A percentile compares a stretch with the other conserved stretches of the same genome.
phyloP scores from a whole-genome alignment of 2,113 vertebrate species.

The Prunella fulvescens region DNA sequence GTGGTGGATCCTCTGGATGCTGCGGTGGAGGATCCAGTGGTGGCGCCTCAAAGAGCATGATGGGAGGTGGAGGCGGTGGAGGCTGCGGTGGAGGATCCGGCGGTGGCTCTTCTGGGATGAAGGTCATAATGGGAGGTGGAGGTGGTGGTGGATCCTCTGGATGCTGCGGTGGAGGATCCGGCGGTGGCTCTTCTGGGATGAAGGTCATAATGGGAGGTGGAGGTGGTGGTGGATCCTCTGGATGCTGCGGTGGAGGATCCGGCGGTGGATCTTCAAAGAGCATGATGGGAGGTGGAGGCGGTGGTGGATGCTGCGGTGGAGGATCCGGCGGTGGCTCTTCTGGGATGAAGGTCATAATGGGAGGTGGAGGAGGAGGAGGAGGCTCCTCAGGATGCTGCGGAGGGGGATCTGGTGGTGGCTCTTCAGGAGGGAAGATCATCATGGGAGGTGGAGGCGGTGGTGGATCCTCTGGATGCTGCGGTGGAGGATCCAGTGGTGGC shows the following conservation, averaged over 20 bases:
- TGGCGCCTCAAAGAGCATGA: no score
- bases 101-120: no score
- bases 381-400: background rate
- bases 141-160: no score
- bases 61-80: no score
- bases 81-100: background rate
- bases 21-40: no score
- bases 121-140: no score
- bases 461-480: background rate
- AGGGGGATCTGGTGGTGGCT: background rate
- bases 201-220: background rate
- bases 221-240: rapidly evolving
- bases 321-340: no score
- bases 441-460: background rate
- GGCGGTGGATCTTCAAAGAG: background rate
- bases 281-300: background rate
- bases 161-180: rapidly evolving
- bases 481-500: background rate
- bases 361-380: background rate
- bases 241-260: background rate
- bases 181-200: background rate
- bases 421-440: background rate
- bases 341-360: no score
- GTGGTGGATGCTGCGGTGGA: background rate
- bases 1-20: background rate